phyloP scores from a whole-genome alignment of 1,140 invertebrate species.

The Drosophila willistoni region DNA sequence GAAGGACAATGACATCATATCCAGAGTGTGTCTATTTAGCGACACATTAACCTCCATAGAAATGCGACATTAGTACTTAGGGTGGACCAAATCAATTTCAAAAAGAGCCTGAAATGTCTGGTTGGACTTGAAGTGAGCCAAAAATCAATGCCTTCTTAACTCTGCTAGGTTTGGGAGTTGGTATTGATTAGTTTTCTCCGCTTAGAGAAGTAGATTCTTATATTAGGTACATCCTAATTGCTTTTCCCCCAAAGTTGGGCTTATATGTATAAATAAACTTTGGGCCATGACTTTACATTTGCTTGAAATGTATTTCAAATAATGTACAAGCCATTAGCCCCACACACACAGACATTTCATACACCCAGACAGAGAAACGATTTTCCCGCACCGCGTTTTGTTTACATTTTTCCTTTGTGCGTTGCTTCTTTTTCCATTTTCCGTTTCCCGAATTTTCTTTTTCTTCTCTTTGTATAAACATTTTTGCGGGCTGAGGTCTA shows the following conservation, averaged over 20 bases:
- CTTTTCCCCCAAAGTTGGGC: background rate
- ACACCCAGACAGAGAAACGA: background rate
- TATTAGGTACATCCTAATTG: background rate
- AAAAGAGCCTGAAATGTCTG: too few relatives aligned
- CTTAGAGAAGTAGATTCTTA: background rate
- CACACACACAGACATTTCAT: slow-evolving; percentile 14
- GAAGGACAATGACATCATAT: slow-evolving; percentile 32
- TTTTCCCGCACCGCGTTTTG: slow-evolving; percentile 37
- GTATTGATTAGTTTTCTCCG: too few relatives aligned
- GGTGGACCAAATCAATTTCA: background rate
- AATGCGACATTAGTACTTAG: slow-evolving; percentile 3
- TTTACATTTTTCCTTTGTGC: slow-evolving; percentile 48
- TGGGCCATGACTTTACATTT: slow-evolving; percentile 13
- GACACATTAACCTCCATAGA: slow-evolving; percentile 14
- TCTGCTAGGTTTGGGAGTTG: too few relatives aligned
- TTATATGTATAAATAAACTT: background rate
- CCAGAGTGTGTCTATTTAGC: slow-evolving; percentile 1
- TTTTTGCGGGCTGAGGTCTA: slow-evolving; percentile 27
- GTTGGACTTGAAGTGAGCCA: too few relatives aligned
- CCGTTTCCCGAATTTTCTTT: slow-evolving; percentile 35
- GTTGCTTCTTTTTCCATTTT: slow-evolving; percentile 37
- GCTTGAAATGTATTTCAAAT: background rate
- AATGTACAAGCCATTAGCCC: slow-evolving; percentile 27
- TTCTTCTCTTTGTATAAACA: slow-evolving; percentile 30
- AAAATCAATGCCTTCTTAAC: too few relatives aligned